These are phyloP conservation scores for Cavia aperea DNA, from an alignment of 2,113 vertebrate species.

Conservation along the genomic window DNA sequence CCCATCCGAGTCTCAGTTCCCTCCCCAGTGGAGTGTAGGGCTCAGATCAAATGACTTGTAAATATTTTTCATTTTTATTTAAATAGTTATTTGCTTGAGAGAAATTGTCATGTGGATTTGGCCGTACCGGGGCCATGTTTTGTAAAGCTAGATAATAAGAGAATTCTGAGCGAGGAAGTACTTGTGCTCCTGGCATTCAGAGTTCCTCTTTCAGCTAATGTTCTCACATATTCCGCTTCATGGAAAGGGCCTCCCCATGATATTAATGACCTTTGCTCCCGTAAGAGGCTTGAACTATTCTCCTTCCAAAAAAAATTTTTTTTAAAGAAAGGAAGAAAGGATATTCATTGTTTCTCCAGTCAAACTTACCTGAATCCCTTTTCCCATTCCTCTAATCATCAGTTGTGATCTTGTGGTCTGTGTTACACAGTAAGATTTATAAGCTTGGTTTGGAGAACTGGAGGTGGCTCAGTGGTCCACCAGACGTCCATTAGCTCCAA, in stretches of 20 bases:
- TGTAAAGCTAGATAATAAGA: neutral
- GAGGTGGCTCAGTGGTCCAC: neutral
- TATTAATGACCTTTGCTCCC: neutral
- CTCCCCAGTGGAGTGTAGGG: neutral
- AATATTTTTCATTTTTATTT: slow-evolving; percentile 25
- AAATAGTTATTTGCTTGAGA: slow-evolving; percentile 10
- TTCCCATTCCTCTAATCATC: neutral
- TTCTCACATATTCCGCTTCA: neutral
- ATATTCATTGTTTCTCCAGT: neutral
- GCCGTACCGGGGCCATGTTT: neutral
- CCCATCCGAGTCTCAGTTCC: slow-evolving; percentile 9
- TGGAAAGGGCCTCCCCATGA: neutral
- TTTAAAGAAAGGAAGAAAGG: too few species aligned
- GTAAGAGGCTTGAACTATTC: neutral
- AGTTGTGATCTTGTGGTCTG: neutral
- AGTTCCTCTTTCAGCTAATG: slow-evolving; percentile 15
- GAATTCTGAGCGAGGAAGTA: neutral
- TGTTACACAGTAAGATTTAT: neutral
- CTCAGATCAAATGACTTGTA: slow-evolving; percentile 13
- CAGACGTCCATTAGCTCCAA: neutral
- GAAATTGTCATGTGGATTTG: slow-evolving; percentile 35
- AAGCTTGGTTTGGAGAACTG: neutral
- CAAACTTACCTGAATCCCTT: neutral
- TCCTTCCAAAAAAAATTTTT: too few species aligned
- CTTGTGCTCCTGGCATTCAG: neutral